Conservation (phyloP, 2,888 invertebrate species). For the Lobophora halterata region DNA sequence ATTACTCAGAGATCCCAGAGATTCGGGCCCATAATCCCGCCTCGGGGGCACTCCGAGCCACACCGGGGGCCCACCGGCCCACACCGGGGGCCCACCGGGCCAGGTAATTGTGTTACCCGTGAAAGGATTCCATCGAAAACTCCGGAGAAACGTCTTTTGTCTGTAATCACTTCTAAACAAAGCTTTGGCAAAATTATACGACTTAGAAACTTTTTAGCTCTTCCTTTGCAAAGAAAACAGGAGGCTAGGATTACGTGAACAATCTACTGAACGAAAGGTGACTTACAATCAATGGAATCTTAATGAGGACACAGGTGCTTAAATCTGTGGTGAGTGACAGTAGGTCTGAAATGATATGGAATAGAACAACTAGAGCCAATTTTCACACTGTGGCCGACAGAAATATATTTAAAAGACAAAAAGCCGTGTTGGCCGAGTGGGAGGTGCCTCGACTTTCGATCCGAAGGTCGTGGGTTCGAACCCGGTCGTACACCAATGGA, state of each 20-base stretch:
- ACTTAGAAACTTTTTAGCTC: conserved; percentile 9
- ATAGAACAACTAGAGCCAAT: no score
- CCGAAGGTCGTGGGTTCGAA: no score
- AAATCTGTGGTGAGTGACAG: no score
- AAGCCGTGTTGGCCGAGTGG: no score
- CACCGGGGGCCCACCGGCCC: background rate
- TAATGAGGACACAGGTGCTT: no score
- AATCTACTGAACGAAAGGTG: no score
- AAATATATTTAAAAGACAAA: background rate
- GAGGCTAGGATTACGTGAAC: conserved; percentile 3
- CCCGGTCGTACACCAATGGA: no score
- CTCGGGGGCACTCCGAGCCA: background rate
- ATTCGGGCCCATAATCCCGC: conserved; percentile 4
- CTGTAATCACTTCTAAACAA: conserved; percentile 23
- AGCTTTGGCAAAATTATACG: conserved; percentile 20
- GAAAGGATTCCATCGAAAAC: conserved; percentile 21
- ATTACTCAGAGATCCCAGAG: conserved; percentile 10
- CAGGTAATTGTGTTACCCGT: conserved; percentile 19
- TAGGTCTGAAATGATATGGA: no score
- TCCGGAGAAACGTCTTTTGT: conserved; percentile 15
- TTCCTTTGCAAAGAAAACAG: conserved; percentile 6
- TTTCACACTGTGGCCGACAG: no score
- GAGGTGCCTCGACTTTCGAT: no score
- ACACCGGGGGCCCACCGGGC: background rate
- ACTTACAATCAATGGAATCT: no score